These are phyloP conservation scores for Bruchidius siliquastri DNA, from an alignment of 2,888 invertebrate species.

Conservation along the genomic window DNA sequence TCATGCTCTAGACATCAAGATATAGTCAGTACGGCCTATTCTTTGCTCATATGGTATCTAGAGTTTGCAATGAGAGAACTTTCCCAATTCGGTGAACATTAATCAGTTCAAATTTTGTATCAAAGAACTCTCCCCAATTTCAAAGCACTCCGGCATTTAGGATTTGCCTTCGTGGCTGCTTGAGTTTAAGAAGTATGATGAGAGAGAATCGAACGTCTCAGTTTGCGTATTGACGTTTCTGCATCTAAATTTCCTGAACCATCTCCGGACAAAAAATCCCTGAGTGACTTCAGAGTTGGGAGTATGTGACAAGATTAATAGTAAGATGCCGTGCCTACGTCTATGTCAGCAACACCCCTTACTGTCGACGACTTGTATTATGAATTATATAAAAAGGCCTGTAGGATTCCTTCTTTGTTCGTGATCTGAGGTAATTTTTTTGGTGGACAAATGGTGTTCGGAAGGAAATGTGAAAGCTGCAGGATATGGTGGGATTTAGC, in stretches of 20 bases:
- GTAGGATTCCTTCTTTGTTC: neutral
- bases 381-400: neutral
- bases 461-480: neutral
- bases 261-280: neutral
- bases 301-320: conserved; percentile 22
- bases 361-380: conserved; percentile 1
- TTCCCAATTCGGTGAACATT: too few relatives aligned
- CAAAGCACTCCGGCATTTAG: too few relatives aligned
- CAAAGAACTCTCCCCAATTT: too few relatives aligned
- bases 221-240: too few relatives aligned
- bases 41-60: too few relatives aligned
- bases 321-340: conserved; percentile 24
- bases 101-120: too few relatives aligned
- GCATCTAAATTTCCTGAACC: neutral
- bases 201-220: too few relatives aligned
- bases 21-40: too few relatives aligned
- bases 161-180: too few relatives aligned
- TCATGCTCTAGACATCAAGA: too few relatives aligned
- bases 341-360: conserved; percentile 9
- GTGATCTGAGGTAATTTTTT: neutral
- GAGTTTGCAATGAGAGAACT: too few relatives aligned
- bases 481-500: neutral
- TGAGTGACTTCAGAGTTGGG: conserved; percentile 1
- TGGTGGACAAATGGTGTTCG: neutral
- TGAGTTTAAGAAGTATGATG: too few relatives aligned